Evolutionary conservation across 2,888 invertebrate genomes (phyloP), one percentile per base, ranked within the genome.

Genomic region (Melinaea menophilus): DNA sequence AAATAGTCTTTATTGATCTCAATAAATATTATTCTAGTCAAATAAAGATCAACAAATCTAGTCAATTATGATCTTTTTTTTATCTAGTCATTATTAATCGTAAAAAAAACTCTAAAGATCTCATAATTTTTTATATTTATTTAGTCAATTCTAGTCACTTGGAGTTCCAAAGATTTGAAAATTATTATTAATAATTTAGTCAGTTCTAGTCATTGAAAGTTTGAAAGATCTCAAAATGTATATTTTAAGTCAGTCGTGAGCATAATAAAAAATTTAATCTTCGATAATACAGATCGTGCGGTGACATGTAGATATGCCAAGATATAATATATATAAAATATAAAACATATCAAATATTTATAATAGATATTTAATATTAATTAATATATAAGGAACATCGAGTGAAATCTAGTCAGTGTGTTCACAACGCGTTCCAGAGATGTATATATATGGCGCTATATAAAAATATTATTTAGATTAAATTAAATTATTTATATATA

Each of bases 391-490:
- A 64, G 57, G 72, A 67, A 71, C 75, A 74, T 76, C 67, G 90
- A 88, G 90, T 89, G 85, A 76, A 83, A 80, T 86, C 90, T 90
- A 90, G 90, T 90, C 90, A 89, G 90, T 90, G 90, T 90, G 89
- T 83, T 79, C 74, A 82, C 69, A 87, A 89, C 86, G 90, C 90
- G 90, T 90, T 90, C 89, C 90, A 90, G 90, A 90, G 88, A 88
- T 46, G 86, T 86, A 82, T 74, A 70, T 22, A 51, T 2, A 82
- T 82, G 82, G 85, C 90, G 90, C 90, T 81, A 81, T 78, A 22
- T 74, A 68, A 61, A 62, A 67, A 62, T 61, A 63, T 60, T 60
- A 61, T 63, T 64, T 61, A 51, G 59, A 57, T 63, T 55, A 58
- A 65, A 47, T 61, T 61, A 55, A 58, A 61, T 64, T 67, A 63